Base-by-base conservation (phyloP, 1,140 invertebrate species). In the Lasaia peninsularis region DNA sequence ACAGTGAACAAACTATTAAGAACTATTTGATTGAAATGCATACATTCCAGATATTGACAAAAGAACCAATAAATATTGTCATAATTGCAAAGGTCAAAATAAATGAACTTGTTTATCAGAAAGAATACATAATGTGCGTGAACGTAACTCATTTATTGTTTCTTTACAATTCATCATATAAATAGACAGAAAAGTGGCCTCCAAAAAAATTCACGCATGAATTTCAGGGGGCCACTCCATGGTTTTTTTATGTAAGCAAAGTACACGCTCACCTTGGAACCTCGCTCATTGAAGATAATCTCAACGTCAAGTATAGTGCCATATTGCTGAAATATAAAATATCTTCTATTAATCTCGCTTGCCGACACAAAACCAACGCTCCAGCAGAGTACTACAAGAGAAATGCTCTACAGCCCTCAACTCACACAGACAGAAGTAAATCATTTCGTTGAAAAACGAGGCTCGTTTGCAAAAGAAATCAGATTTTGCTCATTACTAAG, bases 241-340 rank as follows among this genome's bases (percentile, higher is more conserved):
- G 37, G 7, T 65, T 34, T 58, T 34, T 58, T 52, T 54, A 54
- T 48, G 60, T 57, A 55, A 56, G 7, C 51, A 54, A 61, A 54
- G 44, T 59, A 54, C 31, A 58, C 44, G 65, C 95, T 95, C 95
- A 99, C 98, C 97, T 99, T 99, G 71, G 97, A 99, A 85, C 98
- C 98, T 72, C 98, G 92, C 92, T 99, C 98, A 91, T 99, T 99
- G 92, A 99, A 99, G 87, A 99, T 99, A 79, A 99, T 99, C 94
- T 99, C 98, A 87, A 99, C 98, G 91, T 99, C 98, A 85, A 99
- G 92, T 81, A 99, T 99, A 80, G 95, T 94, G 74, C 98, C 98
- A 92, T 97, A 99, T 95, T 98, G 96, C 97, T 98, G 93, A 81
- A 95, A 95, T 76, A 80, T 82, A 90, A 91, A 89, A 89, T 67